Evolutionary conservation across 1,140 invertebrate genomes (phyloP).

Genomic region (Solen grandis): DNA sequence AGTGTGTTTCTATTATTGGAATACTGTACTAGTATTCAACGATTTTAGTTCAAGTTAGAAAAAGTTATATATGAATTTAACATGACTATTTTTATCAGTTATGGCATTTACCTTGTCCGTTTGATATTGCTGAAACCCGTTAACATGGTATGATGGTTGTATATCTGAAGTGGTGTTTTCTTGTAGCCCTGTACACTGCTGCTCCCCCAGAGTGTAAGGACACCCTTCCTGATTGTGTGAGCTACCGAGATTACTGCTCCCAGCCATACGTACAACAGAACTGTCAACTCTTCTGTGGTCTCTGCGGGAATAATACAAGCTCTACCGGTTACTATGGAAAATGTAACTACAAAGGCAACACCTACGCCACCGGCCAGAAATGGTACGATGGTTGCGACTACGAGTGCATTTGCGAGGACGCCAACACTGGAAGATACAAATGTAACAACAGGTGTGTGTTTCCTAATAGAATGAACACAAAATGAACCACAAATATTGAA

Average conservation of each 20-base stretch:
- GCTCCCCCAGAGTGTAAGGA: slow-evolving; percentile 67
- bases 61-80: too few relatives aligned
- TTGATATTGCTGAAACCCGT: too few relatives aligned
- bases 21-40: too few relatives aligned
- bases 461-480: too few relatives aligned
- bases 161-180: too few relatives aligned
- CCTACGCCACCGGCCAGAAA: slow-evolving; percentile 61
- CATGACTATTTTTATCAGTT: too few relatives aligned
- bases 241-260: slow-evolving; percentile 65
- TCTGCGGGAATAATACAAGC: slow-evolving; percentile 57
- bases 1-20: too few relatives aligned
- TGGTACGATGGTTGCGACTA: slow-evolving; percentile 67
- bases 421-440: slow-evolving; percentile 58
- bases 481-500: too few relatives aligned
- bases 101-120: too few relatives aligned
- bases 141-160: too few relatives aligned
- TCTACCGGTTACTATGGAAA: slow-evolving; percentile 48
- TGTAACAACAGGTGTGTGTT: slow-evolving; percentile 62
- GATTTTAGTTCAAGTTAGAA: too few relatives aligned
- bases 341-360: slow-evolving; percentile 62
- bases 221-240: slow-evolving; percentile 59
- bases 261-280: slow-evolving; percentile 56
- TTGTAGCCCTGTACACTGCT: slow-evolving; percentile 61
- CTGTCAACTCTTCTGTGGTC: slow-evolving; percentile 67
- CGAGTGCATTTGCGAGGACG: slow-evolving; percentile 65